A percentile compares a stretch with the other conserved stretches of the same genome.
Evolutionary conservation across 2,888 invertebrate genomes (phyloP).

Genomic region (Sminthurinus aureus): DNA sequence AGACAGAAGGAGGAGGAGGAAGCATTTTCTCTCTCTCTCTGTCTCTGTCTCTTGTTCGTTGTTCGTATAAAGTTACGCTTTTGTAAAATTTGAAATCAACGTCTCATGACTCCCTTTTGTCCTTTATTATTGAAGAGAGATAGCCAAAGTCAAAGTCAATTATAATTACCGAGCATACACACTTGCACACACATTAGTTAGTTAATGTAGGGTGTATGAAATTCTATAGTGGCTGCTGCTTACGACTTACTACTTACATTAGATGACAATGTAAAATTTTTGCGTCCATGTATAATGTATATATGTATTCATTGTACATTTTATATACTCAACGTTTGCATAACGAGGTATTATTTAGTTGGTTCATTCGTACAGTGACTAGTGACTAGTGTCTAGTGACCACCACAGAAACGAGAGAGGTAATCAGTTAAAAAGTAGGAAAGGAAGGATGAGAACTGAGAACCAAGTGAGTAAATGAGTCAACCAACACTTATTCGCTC

Average conservation of each 20-base stretch:
- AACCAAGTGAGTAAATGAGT: neutral
- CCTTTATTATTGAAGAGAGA: neutral
- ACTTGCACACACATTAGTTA: neutral
- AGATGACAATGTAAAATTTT: neutral
- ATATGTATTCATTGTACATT: neutral
- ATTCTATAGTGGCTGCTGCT: neutral
- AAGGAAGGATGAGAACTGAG: neutral
- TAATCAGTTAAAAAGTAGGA: no score
- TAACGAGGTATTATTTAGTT: no score
- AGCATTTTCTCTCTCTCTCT: neutral
- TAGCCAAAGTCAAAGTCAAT: conserved; percentile 9
- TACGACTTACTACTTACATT: neutral
- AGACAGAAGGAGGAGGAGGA: neutral
- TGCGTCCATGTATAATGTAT: neutral
- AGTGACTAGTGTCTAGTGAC: no score
- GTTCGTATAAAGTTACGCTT: neutral
- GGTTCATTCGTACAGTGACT: no score
- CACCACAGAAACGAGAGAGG: neutral
- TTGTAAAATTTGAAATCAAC: neutral
- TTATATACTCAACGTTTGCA: no score
- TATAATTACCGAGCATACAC: conserved; percentile 6
- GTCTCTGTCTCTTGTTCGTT: neutral
- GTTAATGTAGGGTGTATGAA: no score
- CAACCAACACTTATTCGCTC: neutral
- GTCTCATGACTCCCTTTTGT: neutral